These are phyloP conservation scores for Protaetia brevitarsis DNA, from an alignment of 1,140 invertebrate species.

Conservation along the genomic window DNA sequence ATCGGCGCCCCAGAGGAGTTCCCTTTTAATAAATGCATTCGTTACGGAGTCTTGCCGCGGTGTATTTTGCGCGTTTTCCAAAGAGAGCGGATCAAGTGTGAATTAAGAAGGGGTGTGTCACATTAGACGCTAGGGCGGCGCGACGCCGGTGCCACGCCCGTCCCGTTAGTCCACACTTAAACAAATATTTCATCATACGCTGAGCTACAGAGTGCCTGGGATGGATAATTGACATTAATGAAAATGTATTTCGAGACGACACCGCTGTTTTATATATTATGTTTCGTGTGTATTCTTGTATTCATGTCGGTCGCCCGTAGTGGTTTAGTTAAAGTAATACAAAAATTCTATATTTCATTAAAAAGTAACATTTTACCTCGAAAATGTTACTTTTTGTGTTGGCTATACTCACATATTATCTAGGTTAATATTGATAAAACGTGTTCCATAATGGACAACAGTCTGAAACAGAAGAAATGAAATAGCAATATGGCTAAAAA, in stretches of 20 bases:
- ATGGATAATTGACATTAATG: constrained; percentile 14
- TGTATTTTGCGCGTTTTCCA: constrained; percentile 30
- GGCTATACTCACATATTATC: neutral
- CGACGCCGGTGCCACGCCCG: constrained; percentile 32
- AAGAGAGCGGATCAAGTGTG: constrained; percentile 37
- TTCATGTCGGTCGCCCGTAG: neutral
- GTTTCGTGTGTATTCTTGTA: constrained; percentile 12
- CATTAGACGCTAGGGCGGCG: constrained; percentile 38
- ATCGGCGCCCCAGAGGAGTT: constrained; percentile 32
- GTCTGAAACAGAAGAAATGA: too few relatives aligned
- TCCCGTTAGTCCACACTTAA: constrained; percentile 28
- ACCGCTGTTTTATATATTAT: neutral
- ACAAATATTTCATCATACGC: constrained; percentile 22
- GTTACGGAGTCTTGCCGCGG: constrained; percentile 25
- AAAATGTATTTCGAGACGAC: constrained; percentile 16
- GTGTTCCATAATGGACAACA: too few relatives aligned
- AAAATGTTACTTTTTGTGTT: neutral
- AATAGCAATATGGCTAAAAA: too few relatives aligned
- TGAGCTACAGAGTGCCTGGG: neutral
- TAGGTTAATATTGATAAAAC: too few relatives aligned
- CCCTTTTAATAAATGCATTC: constrained; percentile 39
- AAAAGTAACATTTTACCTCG: constrained; percentile 6
- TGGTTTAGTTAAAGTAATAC: neutral
- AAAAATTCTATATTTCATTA: constrained; percentile 12
- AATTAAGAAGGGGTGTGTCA: constrained; percentile 33